These are phyloP conservation scores for Camponotus floridanus DNA, from an alignment of 1,140 invertebrate genomes.

Conservation along the genomic window DNA sequence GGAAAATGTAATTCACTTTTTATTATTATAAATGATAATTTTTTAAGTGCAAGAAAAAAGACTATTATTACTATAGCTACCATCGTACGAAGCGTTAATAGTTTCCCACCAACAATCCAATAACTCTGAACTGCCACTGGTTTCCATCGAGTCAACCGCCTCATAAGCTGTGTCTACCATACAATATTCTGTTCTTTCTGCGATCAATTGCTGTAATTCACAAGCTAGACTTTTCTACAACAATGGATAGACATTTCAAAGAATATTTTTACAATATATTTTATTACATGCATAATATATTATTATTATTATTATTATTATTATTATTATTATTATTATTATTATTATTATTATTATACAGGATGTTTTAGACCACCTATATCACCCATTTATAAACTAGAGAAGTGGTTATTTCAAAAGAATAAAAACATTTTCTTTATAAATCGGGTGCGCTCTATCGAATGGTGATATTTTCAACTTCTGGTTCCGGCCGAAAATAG, in stretches of 20 bases:
- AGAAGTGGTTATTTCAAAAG: too few species aligned
- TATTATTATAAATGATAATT: background rate
- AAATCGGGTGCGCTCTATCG: too few species aligned
- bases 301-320: constrained; percentile 50
- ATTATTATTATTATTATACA: too few species aligned
- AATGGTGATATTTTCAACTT: too few species aligned
- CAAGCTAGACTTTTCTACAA: constrained; percentile 74
- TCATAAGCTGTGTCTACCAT: constrained; percentile 83
- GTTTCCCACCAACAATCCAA: constrained; percentile 81
- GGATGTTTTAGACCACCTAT: too few species aligned
- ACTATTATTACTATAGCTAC: constrained; percentile 64
- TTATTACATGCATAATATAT: too few species aligned
- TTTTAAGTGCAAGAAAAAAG: background rate
- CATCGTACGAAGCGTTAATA: constrained; percentile 80
- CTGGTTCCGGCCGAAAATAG: too few species aligned
- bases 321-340: too few species aligned
- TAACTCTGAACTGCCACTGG: constrained; percentile 79
- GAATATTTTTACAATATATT: constrained; percentile 30
- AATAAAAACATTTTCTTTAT: too few species aligned
- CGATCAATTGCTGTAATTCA: constrained; percentile 79
- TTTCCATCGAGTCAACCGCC: constrained; percentile 81
- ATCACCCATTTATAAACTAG: too few species aligned
- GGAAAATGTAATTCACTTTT: constrained; percentile 48
- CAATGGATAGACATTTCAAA: constrained; percentile 15
- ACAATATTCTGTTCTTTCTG: constrained; percentile 81